Conservation (phyloP, 2,797 vertebrate species). For the Distichodus sexfasciatus region DNA sequence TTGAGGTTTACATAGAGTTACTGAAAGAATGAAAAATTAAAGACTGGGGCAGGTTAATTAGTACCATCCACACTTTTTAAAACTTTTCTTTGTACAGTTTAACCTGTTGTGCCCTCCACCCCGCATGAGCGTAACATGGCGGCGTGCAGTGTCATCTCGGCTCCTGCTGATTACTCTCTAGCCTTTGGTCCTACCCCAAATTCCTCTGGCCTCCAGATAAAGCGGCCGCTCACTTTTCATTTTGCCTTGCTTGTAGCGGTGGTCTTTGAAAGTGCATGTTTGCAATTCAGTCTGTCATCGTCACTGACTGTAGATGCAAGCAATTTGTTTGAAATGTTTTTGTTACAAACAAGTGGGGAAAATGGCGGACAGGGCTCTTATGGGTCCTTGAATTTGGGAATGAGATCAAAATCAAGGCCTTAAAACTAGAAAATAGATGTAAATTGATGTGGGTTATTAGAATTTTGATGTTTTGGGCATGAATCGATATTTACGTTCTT, state of each 20-base stretch:
- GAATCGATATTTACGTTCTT: no score
- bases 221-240: constrained; percentile 52
- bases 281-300: constrained; percentile 34
- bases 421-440: no score
- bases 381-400: neutral
- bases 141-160: constrained; percentile 25
- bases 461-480: no score
- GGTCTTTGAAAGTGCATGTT: constrained; percentile 51
- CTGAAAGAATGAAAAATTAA: neutral
- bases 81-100: neutral
- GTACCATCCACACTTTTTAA: neutral
- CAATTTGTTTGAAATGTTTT: constrained; percentile 37
- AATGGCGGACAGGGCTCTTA: neutral
- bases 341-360: neutral
- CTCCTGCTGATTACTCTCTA: constrained; percentile 40
- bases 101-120: neutral
- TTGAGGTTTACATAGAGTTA: neutral
- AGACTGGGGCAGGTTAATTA: constrained; percentile 36
- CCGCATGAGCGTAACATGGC: constrained; percentile 42
- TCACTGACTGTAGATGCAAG: constrained; percentile 49
- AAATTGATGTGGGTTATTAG: no score
- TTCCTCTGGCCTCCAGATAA: constrained; percentile 38
- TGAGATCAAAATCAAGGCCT: neutral
- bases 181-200: constrained; percentile 49
- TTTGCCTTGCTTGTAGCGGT: constrained; percentile 50